These are phyloP conservation scores for Synchiropus splendidus DNA, from an alignment of 2,113 vertebrate species.

Conservation along the genomic window DNA sequence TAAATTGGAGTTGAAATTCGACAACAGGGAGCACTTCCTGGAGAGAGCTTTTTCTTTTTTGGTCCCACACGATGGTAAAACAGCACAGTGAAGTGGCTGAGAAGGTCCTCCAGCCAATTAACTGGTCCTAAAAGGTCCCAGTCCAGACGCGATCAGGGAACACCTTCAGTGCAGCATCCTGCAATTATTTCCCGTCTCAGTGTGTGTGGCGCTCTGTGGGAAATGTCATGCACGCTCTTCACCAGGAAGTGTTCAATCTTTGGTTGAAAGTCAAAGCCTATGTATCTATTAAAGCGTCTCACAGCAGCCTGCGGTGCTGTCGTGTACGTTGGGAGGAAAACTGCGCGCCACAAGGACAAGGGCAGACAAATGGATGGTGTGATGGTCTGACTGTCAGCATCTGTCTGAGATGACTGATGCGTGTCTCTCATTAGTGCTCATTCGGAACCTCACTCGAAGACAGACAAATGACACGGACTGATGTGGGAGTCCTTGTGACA, in stretches of 20 bases:
- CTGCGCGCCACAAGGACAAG: too few species aligned
- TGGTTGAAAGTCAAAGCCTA: too few species aligned
- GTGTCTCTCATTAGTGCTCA: too few species aligned
- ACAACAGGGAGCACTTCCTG: constrained; percentile 9
- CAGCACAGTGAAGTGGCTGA: constrained; percentile 46
- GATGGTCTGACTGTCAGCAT: too few species aligned
- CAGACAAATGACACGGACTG: too few species aligned
- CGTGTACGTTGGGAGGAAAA: too few species aligned
- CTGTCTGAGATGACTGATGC: too few species aligned
- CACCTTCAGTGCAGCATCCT: constrained; percentile 32
- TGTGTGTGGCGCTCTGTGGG: constrained; percentile 34
- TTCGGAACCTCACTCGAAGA: too few species aligned
- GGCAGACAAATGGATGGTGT: too few species aligned
- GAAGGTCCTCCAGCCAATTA: constrained; percentile 55
- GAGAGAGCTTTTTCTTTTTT: constrained; percentile 18
- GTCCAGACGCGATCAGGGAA: constrained; percentile 44
- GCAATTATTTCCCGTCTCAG: constrained; percentile 50
- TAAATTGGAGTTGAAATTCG: constrained; percentile 1
- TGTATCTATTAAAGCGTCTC: too few species aligned
- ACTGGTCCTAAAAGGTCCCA: constrained; percentile 34
- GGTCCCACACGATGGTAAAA: constrained; percentile 41
- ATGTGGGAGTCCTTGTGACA: too few species aligned
- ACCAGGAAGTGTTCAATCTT: constrained; percentile 36
- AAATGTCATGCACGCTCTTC: constrained; percentile 47
- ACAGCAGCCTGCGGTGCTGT: too few species aligned